Evolutionary conservation across 2,113 vertebrate species (phyloP).

Genomic region (Cebus imitator): DNA sequence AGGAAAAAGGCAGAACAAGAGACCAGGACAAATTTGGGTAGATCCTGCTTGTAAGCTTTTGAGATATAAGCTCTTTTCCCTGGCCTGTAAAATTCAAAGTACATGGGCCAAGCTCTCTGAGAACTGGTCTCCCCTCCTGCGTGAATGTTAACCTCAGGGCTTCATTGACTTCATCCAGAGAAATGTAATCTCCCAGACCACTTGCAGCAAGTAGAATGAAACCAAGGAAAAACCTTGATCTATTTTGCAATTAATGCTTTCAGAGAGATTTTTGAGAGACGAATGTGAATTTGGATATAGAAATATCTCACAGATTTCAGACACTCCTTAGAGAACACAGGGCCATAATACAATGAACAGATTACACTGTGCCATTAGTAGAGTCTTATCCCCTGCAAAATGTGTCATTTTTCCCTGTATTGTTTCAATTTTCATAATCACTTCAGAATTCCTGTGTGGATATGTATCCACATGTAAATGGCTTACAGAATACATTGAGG

Average conservation of each 20-base stretch:
- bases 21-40: background rate
- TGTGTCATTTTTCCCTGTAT: slow-evolving; percentile 33
- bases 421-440: slow-evolving; percentile 58
- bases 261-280: slow-evolving; percentile 53
- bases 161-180: slow-evolving; percentile 34
- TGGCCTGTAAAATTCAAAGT: slow-evolving; percentile 49
- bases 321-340: slow-evolving; percentile 54
- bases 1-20: background rate
- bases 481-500: background rate
- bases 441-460: slow-evolving; percentile 47
- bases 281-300: slow-evolving; percentile 25
- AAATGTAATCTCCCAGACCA: slow-evolving; percentile 57
- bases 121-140: background rate
- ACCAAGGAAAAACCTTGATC: slow-evolving; percentile 20
- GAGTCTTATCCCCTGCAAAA: slow-evolving; percentile 40
- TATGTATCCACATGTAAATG: slow-evolving; percentile 32
- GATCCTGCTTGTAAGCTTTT: background rate
- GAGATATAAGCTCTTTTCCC: background rate
- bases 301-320: slow-evolving; percentile 66
- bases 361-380: slow-evolving; percentile 27
- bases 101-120: background rate
- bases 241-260: slow-evolving; percentile 55
- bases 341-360: slow-evolving; percentile 27
- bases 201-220: slow-evolving; percentile 45
- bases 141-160: slow-evolving; percentile 40